These are phyloP conservation scores for Hippocampus zosterae DNA, from an alignment of 2,113 vertebrate species.

Conservation along the genomic window DNA sequence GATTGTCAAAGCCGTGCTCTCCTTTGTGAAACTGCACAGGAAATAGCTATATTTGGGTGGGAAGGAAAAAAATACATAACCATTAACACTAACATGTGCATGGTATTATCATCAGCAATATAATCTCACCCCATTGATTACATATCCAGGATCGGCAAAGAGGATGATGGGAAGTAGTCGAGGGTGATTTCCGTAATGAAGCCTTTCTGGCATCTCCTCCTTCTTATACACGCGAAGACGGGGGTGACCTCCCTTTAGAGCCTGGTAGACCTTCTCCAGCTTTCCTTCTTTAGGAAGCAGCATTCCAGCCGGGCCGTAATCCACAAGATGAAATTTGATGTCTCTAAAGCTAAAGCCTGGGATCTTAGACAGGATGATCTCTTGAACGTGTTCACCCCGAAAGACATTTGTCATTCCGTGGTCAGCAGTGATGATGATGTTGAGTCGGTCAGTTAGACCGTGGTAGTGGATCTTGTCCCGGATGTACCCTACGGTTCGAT, in stretches of 20 bases:
- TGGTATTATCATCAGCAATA: too few relatives aligned
- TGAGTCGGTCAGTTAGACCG: slow-evolving; percentile 64
- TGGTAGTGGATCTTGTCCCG: slow-evolving; percentile 56
- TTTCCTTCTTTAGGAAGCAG: slow-evolving; percentile 81
- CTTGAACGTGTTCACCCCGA: slow-evolving; percentile 29
- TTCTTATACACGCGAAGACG: slow-evolving; percentile 82
- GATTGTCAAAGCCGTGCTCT: slow-evolving; percentile 81
- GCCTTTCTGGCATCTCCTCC: slow-evolving; percentile 71
- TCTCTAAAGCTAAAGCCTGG: slow-evolving; percentile 77
- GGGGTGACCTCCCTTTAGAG: slow-evolving; percentile 76
- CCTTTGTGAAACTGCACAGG: slow-evolving; percentile 77
- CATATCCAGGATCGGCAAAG: slow-evolving; percentile 77
- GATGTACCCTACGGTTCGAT: slow-evolving; percentile 81
- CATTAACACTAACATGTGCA: too few relatives aligned
- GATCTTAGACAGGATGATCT: slow-evolving; percentile 69
- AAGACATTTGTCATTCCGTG: slow-evolving; percentile 80
- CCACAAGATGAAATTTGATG: slow-evolving; percentile 79
- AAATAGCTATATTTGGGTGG: slow-evolving; percentile 45
- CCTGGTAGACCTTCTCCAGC: slow-evolving; percentile 77
- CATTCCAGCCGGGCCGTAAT: slow-evolving; percentile 81
- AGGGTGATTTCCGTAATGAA: slow-evolving; percentile 75
- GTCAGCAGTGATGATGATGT: slow-evolving; percentile 83
- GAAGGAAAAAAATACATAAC: neutral
- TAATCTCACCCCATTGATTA: slow-evolving; percentile 81
- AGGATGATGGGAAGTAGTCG: slow-evolving; percentile 78